Base-by-base conservation (phyloP, 2,888 invertebrate genomes). In the Adelognathus sp. region DNA sequence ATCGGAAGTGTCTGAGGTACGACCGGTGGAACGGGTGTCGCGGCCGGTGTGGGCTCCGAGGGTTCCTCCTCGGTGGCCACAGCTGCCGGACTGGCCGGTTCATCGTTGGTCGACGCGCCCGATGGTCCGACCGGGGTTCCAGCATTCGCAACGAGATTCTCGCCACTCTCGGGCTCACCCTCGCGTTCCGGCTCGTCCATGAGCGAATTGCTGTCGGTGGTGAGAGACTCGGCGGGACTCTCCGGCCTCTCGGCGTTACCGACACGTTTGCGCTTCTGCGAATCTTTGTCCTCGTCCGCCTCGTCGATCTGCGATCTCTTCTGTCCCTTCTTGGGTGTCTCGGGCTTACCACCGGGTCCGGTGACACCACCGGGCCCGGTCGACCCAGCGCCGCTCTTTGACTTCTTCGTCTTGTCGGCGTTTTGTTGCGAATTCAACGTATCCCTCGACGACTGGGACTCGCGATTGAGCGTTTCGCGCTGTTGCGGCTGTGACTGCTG, bases 161-260 rank as follows among this genome's bases (percentile, higher is more conserved):
- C 90, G 72, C 80, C 87, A 14, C 86, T 84, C 66, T 90, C 90
- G 16, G 87, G 86, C 80, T 91, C 89, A 70, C 86, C 83, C 79
- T 92, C 90, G 16, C 91, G 86, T 79, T 94, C 93, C 11, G 91
- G 92, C 77, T 94, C 94, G 89, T 96, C 96, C 92, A 96, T 95
- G 58, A 96, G 95, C 46, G 97, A 95, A 86, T 96, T 97, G 86
- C 97, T 97, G 88, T 97, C 97, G 81, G 97, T 96, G 54, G 96
- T 96, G 78, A 96, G 94, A 88, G 97, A 97, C 88, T 96, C 96
- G 46, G 96, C 95, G 11, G 97, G 97, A 92, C 97, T 97, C 87
- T 95, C 94, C 11, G 94, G 93, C 74, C 93, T 92, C 80, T 94
- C 94, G 61, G 89, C 91, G 1, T 39, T 36, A 2, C n/a, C 33